Percentiles rank a stretch among this genome's conserved stretches.
Conservation (phyloP, 2,888 invertebrate species). For the Drosophila peninsularis region DNA sequence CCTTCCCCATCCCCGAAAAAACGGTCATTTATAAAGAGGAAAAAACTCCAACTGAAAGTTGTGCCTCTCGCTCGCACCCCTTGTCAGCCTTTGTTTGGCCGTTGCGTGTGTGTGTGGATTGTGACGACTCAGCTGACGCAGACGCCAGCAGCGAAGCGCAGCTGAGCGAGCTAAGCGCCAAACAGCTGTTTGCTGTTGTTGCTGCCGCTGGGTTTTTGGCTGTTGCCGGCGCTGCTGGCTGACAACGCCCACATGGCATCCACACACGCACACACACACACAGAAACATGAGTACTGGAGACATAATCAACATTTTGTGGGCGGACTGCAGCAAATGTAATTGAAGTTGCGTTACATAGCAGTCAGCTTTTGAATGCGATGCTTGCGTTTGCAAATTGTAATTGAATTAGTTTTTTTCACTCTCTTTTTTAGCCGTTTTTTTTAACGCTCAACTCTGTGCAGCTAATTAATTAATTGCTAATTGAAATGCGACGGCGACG, state of each 20-base stretch:
- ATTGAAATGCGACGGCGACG: slow-evolving; percentile 70
- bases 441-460: slow-evolving; percentile 21
- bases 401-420: slow-evolving; percentile 19
- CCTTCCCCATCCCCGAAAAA: slow-evolving; percentile 2
- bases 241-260: slow-evolving; percentile 74
- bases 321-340: slow-evolving; percentile 35
- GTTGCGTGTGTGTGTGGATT: slow-evolving; percentile 26
- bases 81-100: slow-evolving; percentile 58
- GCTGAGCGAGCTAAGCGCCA: slow-evolving; percentile 47
- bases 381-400: slow-evolving; percentile 9
- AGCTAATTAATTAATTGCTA: slow-evolving; percentile 63
- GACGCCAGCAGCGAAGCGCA: slow-evolving; percentile 41
- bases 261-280: slow-evolving; percentile 25
- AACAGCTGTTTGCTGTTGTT: slow-evolving; percentile 66
- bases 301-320: slow-evolving; percentile 40
- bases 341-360: slow-evolving; percentile 30
- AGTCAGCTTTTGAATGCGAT: slow-evolving; percentile 17
- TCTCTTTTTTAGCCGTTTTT: background rate
- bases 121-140: slow-evolving; percentile 51
- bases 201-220: slow-evolving; percentile 37
- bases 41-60: slow-evolving; percentile 37
- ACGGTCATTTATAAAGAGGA: slow-evolving; percentile 33
- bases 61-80: slow-evolving; percentile 19
- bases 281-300: slow-evolving; percentile 3
- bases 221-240: slow-evolving; percentile 35